phyloP scores from a whole-genome alignment of 2,113 vertebrate genomes.

The Aspidoscelis tigris region DNA sequence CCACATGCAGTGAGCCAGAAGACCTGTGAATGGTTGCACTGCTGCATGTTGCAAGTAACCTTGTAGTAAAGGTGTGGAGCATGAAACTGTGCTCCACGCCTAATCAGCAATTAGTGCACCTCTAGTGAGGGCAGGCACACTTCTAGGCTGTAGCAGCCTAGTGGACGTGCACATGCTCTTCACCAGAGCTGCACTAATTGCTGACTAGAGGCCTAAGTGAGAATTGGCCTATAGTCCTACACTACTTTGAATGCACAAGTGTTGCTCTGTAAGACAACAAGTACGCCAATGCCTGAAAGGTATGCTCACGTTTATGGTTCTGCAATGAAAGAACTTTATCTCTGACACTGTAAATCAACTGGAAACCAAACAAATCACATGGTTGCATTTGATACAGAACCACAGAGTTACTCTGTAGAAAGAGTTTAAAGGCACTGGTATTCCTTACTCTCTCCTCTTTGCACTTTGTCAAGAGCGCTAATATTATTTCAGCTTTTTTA shows the following conservation, averaged over 20 bases:
- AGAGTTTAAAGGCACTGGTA: slow-evolving; percentile 4
- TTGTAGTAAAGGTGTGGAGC: too few species aligned
- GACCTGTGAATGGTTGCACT: too few species aligned
- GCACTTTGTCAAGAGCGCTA: slow-evolving; percentile 36
- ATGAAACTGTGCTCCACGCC: too few species aligned
- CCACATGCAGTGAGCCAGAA: too few species aligned
- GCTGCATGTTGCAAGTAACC: too few species aligned
- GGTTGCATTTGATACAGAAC: slow-evolving; percentile 36
- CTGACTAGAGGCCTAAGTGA: too few species aligned
- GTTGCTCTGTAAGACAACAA: not conserved
- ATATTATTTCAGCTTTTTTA: slow-evolving; percentile 37
- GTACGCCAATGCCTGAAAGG: not conserved
- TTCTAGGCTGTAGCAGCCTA: too few species aligned
- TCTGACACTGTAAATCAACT: slow-evolving; percentile 39
- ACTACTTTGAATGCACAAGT: not conserved
- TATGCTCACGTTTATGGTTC: not conserved
- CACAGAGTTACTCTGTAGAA: not conserved
- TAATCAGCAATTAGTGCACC: too few species aligned
- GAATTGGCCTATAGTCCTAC: not conserved
- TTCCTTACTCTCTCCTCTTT: slow-evolving; percentile 29
- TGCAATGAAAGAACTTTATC: not conserved
- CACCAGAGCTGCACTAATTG: too few species aligned
- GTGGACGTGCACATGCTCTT: too few species aligned
- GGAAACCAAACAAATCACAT: slow-evolving; percentile 40
- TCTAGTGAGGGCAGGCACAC: too few species aligned